phyloP scores from a whole-genome alignment of 2,797 vertebrate genomes.

The Thamnophis elegans region DNA sequence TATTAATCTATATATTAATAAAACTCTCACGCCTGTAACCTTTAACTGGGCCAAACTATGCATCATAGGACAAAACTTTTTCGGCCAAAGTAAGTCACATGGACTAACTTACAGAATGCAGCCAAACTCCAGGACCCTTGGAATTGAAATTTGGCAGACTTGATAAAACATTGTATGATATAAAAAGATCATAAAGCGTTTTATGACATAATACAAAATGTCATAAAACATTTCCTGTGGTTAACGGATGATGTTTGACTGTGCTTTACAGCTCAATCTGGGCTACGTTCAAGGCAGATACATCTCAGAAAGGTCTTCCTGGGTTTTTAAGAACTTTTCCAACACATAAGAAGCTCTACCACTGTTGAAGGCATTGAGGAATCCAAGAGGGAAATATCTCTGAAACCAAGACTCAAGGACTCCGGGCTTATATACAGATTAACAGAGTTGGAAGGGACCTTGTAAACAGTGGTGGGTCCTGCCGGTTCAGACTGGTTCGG shows the following conservation, averaged over 20 bases:
- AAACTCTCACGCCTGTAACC: background rate
- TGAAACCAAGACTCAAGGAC: background rate
- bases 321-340: background rate
- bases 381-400: background rate
- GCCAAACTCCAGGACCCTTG: background rate
- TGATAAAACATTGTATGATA: background rate
- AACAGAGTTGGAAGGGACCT: too few relatives aligned
- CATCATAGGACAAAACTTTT: background rate
- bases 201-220: background rate
- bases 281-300: background rate
- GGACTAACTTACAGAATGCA: background rate
- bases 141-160: background rate
- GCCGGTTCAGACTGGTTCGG: too few relatives aligned
- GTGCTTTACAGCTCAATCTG: background rate
- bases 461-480: too few relatives aligned
- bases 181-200: background rate
- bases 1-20: background rate
- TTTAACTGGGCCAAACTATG: background rate
- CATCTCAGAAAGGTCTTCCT: background rate
- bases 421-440: background rate
- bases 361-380: background rate
- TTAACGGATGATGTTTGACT: background rate
- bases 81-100: background rate
- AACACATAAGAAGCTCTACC: background rate
- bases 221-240: background rate